Percentiles rank a stretch among this genome's conserved stretches.
These are phyloP conservation scores for Calidris pugnax DNA, from an alignment of 2,113 vertebrate genomes.

Conservation along the genomic window DNA sequence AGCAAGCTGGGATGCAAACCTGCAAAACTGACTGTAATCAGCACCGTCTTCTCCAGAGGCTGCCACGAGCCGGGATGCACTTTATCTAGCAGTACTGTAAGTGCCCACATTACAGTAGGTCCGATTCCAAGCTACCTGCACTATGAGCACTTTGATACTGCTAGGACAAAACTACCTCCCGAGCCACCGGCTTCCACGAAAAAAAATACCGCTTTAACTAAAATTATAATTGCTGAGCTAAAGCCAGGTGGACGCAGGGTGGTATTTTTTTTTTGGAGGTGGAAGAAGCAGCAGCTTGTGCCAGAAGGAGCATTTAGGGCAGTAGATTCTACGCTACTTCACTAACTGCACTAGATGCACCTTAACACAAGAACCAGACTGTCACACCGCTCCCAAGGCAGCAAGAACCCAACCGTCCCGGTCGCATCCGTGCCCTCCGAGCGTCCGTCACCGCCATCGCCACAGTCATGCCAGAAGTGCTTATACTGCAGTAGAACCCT, in stretches of 20 bases:
- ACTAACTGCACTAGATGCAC: conserved; percentile 99
- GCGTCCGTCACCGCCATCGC: conserved; percentile 16
- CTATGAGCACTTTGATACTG: conserved; percentile 99
- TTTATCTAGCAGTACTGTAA: conserved; percentile 88
- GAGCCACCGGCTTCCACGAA: not conserved
- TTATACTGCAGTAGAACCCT: conserved; percentile 81
- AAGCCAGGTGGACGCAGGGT: not conserved
- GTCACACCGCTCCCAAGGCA: not conserved
- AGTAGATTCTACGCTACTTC: conserved; percentile 93
- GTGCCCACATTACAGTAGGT: conserved; percentile 98
- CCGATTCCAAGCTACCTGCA: conserved; percentile 89
- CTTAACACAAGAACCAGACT: conserved; percentile 88
- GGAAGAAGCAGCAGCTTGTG: conserved; percentile 80
- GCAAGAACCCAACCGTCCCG: not conserved
- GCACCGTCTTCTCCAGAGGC: conserved; percentile 46
- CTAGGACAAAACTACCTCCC: conserved; percentile 71
- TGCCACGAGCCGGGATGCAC: conserved; percentile 10
- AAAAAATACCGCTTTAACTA: not conserved
- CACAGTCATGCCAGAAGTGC: conserved; percentile 83
- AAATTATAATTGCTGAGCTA: not conserved
- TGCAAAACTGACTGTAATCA: conserved; percentile 90
- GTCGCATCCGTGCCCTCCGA: not conserved
- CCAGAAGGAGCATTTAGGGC: conserved; percentile 99
- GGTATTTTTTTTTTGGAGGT: not conserved
- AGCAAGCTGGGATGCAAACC: conserved; percentile 93